Evolutionary conservation across 2,888 invertebrate species (phyloP).

Genomic region (Andrena hattorfiana): DNA sequence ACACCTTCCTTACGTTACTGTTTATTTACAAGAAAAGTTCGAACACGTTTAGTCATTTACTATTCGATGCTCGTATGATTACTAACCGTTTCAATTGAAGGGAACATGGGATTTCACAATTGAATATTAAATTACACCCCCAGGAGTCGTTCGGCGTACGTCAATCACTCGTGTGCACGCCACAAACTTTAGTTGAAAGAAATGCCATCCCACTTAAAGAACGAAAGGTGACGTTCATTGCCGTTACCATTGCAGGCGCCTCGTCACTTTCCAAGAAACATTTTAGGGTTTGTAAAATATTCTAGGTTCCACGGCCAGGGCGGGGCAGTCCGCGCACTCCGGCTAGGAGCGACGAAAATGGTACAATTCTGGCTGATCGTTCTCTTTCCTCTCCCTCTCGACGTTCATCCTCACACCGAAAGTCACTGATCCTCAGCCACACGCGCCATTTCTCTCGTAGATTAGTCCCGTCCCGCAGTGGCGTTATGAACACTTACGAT

Average conservation of each 20-base stretch:
- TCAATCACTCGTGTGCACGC: background rate
- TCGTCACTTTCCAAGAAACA: background rate
- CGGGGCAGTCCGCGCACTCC: background rate
- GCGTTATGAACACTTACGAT: constrained; percentile 70
- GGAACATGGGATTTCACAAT: background rate
- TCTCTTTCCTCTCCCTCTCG: constrained; percentile 1
- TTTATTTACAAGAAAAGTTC: constrained; percentile 8
- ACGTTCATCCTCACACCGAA: constrained; percentile 1
- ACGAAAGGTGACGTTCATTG: background rate
- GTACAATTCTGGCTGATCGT: background rate
- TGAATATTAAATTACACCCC: background rate
- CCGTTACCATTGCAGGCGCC: too few species aligned
- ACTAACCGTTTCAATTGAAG: background rate
- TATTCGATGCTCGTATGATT: background rate
- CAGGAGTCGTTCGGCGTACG: background rate
- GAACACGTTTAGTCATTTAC: background rate
- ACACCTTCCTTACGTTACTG: background rate
- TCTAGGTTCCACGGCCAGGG: constrained; percentile 1
- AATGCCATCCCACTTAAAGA: background rate
- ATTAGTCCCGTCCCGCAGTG: constrained; percentile 59
- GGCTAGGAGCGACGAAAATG: constrained; percentile 4
- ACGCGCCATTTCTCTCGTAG: constrained; percentile 44
- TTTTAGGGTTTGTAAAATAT: background rate
- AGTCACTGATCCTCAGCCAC: constrained; percentile 45
- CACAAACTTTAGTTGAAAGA: background rate